phyloP scores from a whole-genome alignment of 2,113 vertebrate species.

The Mesitornis unicolor region DNA sequence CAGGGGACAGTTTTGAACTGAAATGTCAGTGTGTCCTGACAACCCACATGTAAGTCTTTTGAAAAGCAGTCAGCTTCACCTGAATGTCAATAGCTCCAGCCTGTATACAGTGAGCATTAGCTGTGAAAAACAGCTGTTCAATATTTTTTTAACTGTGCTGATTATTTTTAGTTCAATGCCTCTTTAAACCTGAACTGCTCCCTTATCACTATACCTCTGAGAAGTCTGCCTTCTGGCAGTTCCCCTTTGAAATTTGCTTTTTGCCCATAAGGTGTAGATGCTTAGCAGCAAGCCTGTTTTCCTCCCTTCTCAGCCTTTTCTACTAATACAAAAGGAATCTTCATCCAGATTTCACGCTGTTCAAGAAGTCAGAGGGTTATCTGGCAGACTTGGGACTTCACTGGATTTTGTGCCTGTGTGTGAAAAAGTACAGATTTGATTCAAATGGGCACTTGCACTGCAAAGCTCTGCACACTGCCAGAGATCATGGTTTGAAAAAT shows the following conservation, averaged over 20 bases:
- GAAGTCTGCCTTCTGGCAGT: neutral
- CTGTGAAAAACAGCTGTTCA: neutral
- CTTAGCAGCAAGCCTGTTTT: neutral
- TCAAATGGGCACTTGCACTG: neutral
- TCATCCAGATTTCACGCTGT: neutral
- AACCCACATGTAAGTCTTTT: neutral
- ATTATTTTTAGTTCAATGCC: conserved; percentile 12
- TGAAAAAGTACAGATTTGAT: neutral
- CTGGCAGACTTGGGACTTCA: neutral
- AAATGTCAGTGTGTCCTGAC: neutral
- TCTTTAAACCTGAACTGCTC: neutral
- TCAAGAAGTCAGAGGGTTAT: neutral
- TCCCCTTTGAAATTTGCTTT: neutral
- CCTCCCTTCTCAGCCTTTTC: neutral
- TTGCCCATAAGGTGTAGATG: neutral
- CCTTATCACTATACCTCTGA: neutral
- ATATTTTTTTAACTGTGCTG: neutral
- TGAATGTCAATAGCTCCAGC: neutral
- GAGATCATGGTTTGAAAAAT: neutral
- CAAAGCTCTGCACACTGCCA: neutral
- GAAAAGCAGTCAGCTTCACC: neutral
- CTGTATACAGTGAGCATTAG: neutral
- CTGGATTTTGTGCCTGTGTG: neutral
- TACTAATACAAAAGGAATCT: neutral
- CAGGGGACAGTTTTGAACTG: neutral